phyloP scores from a whole-genome alignment of 1,140 invertebrate genomes.

The Papilio polytes region DNA sequence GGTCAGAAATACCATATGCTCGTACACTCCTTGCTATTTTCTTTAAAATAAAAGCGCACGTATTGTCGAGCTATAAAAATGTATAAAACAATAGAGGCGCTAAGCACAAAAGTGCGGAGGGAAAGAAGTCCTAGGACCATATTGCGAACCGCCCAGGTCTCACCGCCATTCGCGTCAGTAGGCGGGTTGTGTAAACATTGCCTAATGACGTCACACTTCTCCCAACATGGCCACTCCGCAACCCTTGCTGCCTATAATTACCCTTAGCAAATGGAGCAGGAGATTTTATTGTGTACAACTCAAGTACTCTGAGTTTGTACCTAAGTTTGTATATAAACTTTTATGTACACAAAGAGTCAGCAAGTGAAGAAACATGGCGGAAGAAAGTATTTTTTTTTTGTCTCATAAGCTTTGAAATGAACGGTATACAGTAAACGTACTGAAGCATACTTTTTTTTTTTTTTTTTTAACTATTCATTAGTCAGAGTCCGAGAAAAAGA shows the following conservation, averaged over 20 bases:
- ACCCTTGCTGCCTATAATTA: slow-evolving; percentile 64
- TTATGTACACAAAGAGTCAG: slow-evolving; percentile 9
- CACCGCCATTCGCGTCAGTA: slow-evolving; percentile 57
- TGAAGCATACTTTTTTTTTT: neutral
- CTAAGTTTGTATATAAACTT: slow-evolving; percentile 10
- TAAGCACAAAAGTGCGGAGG: slow-evolving; percentile 34
- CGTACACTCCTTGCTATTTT: neutral
- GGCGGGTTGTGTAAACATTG: slow-evolving; percentile 62
- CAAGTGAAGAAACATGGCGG: neutral
- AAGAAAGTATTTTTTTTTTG: neutral
- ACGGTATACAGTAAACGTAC: neutral
- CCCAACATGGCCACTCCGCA: slow-evolving; percentile 65
- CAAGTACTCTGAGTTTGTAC: slow-evolving; percentile 30
- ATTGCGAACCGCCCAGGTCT: slow-evolving; percentile 50
- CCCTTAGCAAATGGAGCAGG: slow-evolving; percentile 52
- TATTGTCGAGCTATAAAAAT: slow-evolving; percentile 17
- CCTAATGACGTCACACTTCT: slow-evolving; percentile 65
- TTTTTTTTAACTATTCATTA: neutral
- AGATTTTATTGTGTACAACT: slow-evolving; percentile 44
- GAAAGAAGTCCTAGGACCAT: slow-evolving; percentile 36
- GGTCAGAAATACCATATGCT: neutral
- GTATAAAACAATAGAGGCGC: slow-evolving; percentile 22
- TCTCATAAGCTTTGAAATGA: neutral
- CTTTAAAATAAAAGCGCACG: neutral
- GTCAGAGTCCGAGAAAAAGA: neutral